A percentile compares a stretch with the other conserved stretches of the same genome.
These are phyloP conservation scores for Frankliniella fusca DNA, from an alignment of 2,888 invertebrate genomes.

Conservation along the genomic window DNA sequence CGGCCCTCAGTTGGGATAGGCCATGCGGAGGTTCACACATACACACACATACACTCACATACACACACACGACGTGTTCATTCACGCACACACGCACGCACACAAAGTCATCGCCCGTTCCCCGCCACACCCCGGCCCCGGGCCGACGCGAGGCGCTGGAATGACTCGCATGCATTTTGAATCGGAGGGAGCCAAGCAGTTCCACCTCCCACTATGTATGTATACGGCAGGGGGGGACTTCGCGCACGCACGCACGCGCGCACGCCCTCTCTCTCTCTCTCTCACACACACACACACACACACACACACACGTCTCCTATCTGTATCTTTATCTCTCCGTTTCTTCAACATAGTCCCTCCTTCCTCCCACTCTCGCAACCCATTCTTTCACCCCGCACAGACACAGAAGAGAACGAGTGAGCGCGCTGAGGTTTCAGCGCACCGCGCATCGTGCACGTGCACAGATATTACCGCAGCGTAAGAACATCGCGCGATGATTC, in stretches of 20 bases:
- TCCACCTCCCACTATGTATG: neutral
- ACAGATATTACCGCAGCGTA: too few species aligned
- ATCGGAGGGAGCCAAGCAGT: neutral
- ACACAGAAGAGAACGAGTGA: too few species aligned
- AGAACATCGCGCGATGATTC: too few species aligned
- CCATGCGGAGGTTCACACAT: neutral
- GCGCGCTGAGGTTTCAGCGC: too few species aligned
- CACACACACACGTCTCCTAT: neutral
- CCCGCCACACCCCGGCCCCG: too few species aligned
- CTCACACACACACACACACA: neutral
- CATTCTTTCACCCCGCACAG: too few species aligned
- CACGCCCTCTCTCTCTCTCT: neutral
- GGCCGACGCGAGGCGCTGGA: neutral
- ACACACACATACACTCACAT: neutral
- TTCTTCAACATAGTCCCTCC: too few species aligned
- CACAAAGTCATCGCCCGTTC: too few species aligned
- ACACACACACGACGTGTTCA: neutral
- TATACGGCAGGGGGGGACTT: neutral
- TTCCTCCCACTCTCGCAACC: too few species aligned
- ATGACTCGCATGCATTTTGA: slow-evolving; percentile 10
- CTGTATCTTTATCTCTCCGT: too few species aligned
- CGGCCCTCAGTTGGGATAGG: neutral
- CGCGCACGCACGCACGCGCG: neutral
- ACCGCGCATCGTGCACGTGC: too few species aligned
- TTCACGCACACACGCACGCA: neutral